Evolutionary conservation across 2,113 vertebrate species (phyloP).

Genomic region (Plecturocebus donacophilus): DNA sequence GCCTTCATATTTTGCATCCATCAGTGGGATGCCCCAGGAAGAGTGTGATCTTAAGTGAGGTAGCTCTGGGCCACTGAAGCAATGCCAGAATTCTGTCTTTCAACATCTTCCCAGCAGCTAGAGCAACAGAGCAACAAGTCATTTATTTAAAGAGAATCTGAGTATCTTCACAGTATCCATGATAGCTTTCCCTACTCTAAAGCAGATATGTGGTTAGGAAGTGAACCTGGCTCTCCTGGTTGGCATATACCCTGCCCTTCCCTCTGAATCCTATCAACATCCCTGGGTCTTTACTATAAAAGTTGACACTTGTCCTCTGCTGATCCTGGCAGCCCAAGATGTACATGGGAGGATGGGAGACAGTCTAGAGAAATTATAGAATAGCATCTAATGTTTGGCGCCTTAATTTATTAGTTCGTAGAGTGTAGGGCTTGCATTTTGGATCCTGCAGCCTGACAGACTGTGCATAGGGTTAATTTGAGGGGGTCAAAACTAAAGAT

Average conservation of each 20-base stretch:
- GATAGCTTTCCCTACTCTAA: background rate
- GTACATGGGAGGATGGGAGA: background rate
- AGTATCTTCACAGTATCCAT: background rate
- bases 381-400: background rate
- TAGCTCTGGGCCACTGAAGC: background rate
- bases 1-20: background rate
- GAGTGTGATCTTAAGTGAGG: background rate
- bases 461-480: background rate
- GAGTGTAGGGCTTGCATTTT: background rate
- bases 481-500: background rate
- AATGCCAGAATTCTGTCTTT: background rate
- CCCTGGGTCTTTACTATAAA: background rate
- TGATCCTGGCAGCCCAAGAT: background rate
- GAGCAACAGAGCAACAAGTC: background rate
- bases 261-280: background rate
- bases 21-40: background rate
- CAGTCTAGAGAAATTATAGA: background rate
- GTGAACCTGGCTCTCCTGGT: background rate
- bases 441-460: background rate
- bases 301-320: background rate
- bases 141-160: background rate
- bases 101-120: background rate
- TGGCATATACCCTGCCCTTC: background rate
- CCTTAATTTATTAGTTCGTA: background rate
- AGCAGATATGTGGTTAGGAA: background rate